A percentile compares a stretch with the other conserved stretches of the same genome.
Evolutionary conservation across 2,888 invertebrate genomes (phyloP).

Genomic region (Prosopocoilus inquinatus): DNA sequence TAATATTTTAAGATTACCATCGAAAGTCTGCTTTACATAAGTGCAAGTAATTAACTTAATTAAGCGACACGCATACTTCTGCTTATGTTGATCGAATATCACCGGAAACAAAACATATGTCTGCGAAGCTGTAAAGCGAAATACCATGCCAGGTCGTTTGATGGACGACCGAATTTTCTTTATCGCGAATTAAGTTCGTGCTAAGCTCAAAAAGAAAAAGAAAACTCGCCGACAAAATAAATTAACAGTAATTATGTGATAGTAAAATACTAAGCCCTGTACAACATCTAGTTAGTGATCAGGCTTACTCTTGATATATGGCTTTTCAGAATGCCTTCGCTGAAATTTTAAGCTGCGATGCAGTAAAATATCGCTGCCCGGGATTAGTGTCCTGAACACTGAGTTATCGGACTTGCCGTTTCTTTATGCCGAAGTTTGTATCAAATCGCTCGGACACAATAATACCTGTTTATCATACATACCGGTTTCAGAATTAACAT

Average conservation of each 20-base stretch:
- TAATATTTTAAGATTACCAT: background rate
- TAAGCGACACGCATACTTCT: background rate
- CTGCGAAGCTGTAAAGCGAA: too few relatives aligned
- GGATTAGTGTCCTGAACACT: slow-evolving; percentile 41
- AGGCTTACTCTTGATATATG: too few relatives aligned
- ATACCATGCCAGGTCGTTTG: too few relatives aligned
- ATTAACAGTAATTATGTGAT: too few relatives aligned
- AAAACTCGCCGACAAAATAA: too few relatives aligned
- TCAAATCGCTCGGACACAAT: slow-evolving; percentile 43
- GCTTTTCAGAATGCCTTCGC: slow-evolving; percentile 34
- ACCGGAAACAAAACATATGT: too few relatives aligned
- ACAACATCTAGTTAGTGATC: too few relatives aligned
- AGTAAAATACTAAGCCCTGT: too few relatives aligned
- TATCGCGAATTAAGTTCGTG: too few relatives aligned
- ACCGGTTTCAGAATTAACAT: slow-evolving; percentile 23
- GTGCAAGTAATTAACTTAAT: slow-evolving; percentile 2
- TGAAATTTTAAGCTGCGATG: slow-evolving; percentile 42
- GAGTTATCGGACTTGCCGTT: slow-evolving; percentile 39
- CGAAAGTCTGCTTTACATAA: background rate
- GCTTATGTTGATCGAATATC: too few relatives aligned
- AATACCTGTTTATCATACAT: slow-evolving; percentile 37
- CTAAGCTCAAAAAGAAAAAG: too few relatives aligned
- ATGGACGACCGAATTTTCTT: too few relatives aligned
- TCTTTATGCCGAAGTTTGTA: slow-evolving; percentile 45
- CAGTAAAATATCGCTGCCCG: slow-evolving; percentile 39